A percentile compares a stretch with the other conserved stretches of the same genome.
Evolutionary conservation across 1,140 invertebrate genomes (phyloP).

Genomic region (Halotydeus destructor): DNA sequence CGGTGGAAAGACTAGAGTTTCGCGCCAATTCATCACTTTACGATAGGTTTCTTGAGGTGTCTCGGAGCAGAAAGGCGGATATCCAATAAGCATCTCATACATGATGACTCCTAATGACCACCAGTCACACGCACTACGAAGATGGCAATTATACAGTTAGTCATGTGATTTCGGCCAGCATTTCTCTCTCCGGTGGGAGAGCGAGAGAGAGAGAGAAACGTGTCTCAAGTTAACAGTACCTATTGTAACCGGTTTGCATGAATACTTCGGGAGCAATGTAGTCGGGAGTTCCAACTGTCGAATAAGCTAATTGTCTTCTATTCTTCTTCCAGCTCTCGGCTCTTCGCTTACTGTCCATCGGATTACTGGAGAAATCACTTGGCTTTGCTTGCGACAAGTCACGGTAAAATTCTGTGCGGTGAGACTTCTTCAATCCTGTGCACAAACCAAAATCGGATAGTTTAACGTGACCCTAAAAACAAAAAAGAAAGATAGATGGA

Average conservation of each 20-base stretch:
- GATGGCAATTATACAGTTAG: not conserved
- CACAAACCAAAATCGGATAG: conserved; percentile 96
- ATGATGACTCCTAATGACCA: conserved; percentile 99
- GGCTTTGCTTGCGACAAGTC: conserved; percentile 90
- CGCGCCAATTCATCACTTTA: conserved; percentile 98
- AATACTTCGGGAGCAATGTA: conserved; percentile 98
- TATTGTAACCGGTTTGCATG: conserved; percentile 76
- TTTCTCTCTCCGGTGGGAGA: too few relatives aligned
- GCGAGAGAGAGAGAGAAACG: too few relatives aligned
- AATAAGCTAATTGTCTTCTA: conserved; percentile 56
- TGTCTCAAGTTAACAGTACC: too few relatives aligned
- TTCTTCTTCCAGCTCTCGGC: conserved; percentile 98
- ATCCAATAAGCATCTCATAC: conserved; percentile 99
- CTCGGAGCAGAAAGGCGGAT: conserved; percentile 97
- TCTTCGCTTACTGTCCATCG: conserved; percentile 83
- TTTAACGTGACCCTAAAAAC: conserved; percentile 73
- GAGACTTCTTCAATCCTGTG: conserved; percentile 95
- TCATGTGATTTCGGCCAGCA: not conserved
- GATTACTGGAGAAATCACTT: conserved; percentile 57
- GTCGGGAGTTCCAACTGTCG: conserved; percentile 96
- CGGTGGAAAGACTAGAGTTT: conserved; percentile 90
- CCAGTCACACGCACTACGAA: conserved; percentile 84
- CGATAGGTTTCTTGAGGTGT: conserved; percentile 98
- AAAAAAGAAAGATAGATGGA: conserved; percentile 8
- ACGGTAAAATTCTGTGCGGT: conserved; percentile 95